These are phyloP conservation scores for Embiotoca jacksoni DNA, from an alignment of 2,113 vertebrate genomes.

Conservation along the genomic window DNA sequence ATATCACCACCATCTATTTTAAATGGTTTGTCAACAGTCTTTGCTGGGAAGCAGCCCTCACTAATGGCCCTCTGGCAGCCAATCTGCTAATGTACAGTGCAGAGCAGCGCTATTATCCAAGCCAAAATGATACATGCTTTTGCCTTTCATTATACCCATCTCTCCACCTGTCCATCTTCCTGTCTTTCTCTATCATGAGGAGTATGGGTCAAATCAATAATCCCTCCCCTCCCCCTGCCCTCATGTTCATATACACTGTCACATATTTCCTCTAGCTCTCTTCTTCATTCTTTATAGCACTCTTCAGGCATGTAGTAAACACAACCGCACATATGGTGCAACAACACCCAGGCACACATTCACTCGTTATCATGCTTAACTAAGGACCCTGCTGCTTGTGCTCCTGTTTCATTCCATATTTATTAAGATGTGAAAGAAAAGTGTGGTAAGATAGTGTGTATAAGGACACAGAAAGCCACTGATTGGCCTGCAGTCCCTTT, in stretches of 20 bases:
- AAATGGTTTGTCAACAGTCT: conserved; percentile 61
- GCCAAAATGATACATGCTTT: conserved; percentile 37
- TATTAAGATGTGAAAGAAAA: conserved; percentile 19
- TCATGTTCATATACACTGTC: conserved; percentile 14
- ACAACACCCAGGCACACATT: conserved; percentile 3
- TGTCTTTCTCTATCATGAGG: conserved; percentile 7
- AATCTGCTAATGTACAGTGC: conserved; percentile 58
- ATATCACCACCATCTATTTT: conserved; percentile 36
- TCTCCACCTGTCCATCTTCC: conserved; percentile 49
- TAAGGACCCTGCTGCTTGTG: conserved; percentile 1
- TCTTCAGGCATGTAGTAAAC: background rate
- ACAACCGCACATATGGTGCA: conserved; percentile 6
- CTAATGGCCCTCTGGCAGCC: conserved; percentile 52
- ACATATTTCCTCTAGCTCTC: conserved; percentile 23
- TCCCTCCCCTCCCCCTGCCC: background rate
- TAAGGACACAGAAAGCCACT: conserved; percentile 24
- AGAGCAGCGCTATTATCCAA: conserved; percentile 30
- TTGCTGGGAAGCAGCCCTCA: conserved; percentile 56
- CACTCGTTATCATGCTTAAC: background rate
- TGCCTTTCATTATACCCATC: conserved; percentile 51
- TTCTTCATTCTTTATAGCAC: background rate
- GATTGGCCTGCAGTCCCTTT: conserved; percentile 9
- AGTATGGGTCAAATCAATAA: conserved; percentile 55
- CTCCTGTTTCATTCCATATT: conserved; percentile 32
- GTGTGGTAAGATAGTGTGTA: background rate